Percentiles rank a stretch among this genome's conserved stretches.
These are phyloP conservation scores for Propithecus deckenii DNA, from an alignment of 2,797 vertebrate species.

Conservation along the genomic window DNA sequence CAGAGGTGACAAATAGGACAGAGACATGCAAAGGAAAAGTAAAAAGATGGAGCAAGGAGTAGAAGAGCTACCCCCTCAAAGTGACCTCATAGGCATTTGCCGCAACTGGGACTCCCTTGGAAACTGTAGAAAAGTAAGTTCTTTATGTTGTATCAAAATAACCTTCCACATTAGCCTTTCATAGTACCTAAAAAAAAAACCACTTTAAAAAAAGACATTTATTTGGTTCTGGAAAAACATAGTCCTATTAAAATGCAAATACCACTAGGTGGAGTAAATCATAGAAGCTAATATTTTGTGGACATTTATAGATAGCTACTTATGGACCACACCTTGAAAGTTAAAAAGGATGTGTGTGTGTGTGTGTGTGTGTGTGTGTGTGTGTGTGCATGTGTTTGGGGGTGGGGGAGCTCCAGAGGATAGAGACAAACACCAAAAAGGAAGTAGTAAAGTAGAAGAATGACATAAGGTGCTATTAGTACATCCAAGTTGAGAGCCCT, in stretches of 20 bases:
- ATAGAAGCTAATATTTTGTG: neutral
- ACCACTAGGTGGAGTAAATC: neutral
- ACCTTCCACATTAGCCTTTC: neutral
- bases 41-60: neutral
- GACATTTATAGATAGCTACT: neutral
- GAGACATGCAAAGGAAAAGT: neutral
- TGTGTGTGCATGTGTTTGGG: neutral
- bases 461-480: neutral
- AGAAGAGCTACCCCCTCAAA: neutral
- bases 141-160: neutral
- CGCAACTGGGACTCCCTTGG: neutral
- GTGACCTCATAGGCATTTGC: neutral
- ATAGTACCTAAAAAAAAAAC: neutral
- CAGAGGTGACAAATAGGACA: neutral
- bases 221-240: neutral
- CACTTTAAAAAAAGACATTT: neutral
- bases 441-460: neutral
- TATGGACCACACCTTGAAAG: neutral
- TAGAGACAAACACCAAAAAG: neutral
- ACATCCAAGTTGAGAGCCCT: neutral
- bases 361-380: neutral
- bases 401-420: neutral
- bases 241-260: neutral
- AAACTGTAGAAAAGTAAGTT: neutral
- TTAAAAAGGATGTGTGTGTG: neutral